Evolutionary conservation across 2,797 vertebrate species (phyloP).

Genomic region (Nyctalus aviator): DNA sequence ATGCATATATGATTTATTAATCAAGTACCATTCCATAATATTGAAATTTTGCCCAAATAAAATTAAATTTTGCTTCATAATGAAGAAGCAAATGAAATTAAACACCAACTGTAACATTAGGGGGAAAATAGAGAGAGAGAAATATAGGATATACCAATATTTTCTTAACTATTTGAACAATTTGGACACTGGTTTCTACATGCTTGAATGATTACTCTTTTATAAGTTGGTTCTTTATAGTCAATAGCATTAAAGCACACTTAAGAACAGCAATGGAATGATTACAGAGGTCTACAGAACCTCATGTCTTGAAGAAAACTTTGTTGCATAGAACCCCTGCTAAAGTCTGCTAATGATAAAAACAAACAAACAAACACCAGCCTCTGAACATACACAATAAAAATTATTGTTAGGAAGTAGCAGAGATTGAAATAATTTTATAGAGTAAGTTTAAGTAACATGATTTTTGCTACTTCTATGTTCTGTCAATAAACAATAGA

Average conservation of each 20-base stretch:
- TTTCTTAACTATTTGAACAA: not conserved
- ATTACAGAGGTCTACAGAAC: not conserved
- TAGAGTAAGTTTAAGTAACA: slow-evolving; percentile 28
- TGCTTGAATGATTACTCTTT: not conserved
- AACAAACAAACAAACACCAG: too few species aligned
- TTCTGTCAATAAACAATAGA: not conserved
- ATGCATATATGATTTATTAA: not conserved
- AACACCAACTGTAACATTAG: not conserved
- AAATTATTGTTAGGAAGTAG: not conserved
- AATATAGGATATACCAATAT: not conserved
- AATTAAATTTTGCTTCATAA: not conserved
- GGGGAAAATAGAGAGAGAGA: not conserved
- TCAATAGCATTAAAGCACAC: not conserved
- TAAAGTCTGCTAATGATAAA: slow-evolving; percentile 17
- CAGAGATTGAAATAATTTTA: slow-evolving; percentile 16
- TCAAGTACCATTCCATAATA: not conserved
- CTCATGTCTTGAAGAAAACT: not conserved
- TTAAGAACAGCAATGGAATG: accelerated
- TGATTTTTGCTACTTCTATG: not conserved
- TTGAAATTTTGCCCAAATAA: not conserved
- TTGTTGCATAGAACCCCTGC: not conserved
- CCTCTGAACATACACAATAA: not conserved
- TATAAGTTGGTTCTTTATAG: not conserved
- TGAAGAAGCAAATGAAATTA: not conserved
- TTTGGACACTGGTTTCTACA: not conserved